A percentile compares a stretch with the other conserved stretches of the same genome.
Conservation (phyloP, 2,113 vertebrate genomes). For the Rousettus leschenaultii region DNA sequence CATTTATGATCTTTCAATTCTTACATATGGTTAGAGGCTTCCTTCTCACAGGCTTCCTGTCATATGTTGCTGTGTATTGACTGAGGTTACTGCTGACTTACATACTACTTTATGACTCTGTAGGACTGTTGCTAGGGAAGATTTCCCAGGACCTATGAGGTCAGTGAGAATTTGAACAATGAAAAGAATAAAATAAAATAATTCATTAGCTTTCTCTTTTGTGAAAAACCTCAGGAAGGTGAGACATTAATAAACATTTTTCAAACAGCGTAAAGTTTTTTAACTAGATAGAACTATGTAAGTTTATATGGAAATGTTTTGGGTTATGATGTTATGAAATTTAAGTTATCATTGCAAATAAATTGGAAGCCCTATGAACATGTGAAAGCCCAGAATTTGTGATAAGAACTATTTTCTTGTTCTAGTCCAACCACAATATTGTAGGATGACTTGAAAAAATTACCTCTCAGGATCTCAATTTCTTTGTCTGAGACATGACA, state of each 20-base stretch:
- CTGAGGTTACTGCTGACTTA: background rate
- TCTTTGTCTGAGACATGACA: background rate
- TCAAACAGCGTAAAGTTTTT: background rate
- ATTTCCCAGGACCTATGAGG: background rate
- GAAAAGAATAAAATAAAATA: slow-evolving; percentile 20
- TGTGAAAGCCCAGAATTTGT: background rate
- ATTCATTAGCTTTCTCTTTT: slow-evolving; percentile 10
- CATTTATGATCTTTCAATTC: background rate
- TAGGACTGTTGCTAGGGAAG: background rate
- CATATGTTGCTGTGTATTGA: background rate
- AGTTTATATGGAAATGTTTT: background rate
- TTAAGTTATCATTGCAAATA: background rate
- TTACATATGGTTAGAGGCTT: background rate
- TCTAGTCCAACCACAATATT: background rate
- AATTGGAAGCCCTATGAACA: background rate
- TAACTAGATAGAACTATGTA: background rate
- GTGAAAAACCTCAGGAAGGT: background rate
- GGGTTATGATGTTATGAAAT: background rate
- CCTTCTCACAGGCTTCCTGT: background rate
- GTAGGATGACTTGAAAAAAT: slow-evolving; percentile 3
- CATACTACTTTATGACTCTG: background rate
- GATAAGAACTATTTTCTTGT: background rate
- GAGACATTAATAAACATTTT: slow-evolving; percentile 23
- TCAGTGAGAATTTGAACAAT: slow-evolving; percentile 13
- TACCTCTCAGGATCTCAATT: background rate